Conservation (phyloP, 1,140 invertebrate genomes). For the Anthonomus grandis region DNA sequence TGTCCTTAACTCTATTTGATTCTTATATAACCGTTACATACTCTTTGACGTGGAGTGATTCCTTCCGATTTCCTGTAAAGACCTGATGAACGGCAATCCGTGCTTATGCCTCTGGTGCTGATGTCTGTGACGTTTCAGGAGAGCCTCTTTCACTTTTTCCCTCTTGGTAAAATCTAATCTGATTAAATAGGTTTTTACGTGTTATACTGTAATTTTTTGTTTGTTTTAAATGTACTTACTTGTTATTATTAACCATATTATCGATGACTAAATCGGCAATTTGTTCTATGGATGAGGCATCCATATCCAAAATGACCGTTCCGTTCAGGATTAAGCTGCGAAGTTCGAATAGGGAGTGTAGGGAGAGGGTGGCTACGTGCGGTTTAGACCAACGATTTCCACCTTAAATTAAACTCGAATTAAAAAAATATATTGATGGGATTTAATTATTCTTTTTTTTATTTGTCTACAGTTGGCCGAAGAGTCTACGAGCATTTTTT, state of each 20-base stretch:
- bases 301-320: slow-evolving; percentile 88
- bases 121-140: slow-evolving; percentile 90
- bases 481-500: too few species aligned
- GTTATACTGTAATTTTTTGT: too few species aligned
- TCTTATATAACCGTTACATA: slow-evolving; percentile 57
- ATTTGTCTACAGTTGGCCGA: too few species aligned
- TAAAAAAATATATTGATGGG: too few species aligned
- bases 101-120: slow-evolving; percentile 87
- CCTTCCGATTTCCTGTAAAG: slow-evolving; percentile 92
- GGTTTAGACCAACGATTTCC: slow-evolving; percentile 94
- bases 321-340: slow-evolving; percentile 84
- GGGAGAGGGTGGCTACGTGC: slow-evolving; percentile 86
- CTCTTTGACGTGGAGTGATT: slow-evolving; percentile 95
- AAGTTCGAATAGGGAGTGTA: slow-evolving; percentile 88
- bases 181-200: too few species aligned
- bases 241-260: slow-evolving; percentile 81
- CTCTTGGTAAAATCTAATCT: slow-evolving; percentile 66
- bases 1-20: slow-evolving; percentile 4
- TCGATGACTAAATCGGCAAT: slow-evolving; percentile 89
- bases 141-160: slow-evolving; percentile 82
- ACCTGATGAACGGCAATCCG: slow-evolving; percentile 89
- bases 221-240: too few species aligned
- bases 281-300: slow-evolving; percentile 78
- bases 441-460: too few species aligned
- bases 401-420: slow-evolving; percentile 43